These are phyloP conservation scores for Rambutsinella grinnellia DNA, from an alignment of 2,888 invertebrate species.

Conservation along the genomic window DNA sequence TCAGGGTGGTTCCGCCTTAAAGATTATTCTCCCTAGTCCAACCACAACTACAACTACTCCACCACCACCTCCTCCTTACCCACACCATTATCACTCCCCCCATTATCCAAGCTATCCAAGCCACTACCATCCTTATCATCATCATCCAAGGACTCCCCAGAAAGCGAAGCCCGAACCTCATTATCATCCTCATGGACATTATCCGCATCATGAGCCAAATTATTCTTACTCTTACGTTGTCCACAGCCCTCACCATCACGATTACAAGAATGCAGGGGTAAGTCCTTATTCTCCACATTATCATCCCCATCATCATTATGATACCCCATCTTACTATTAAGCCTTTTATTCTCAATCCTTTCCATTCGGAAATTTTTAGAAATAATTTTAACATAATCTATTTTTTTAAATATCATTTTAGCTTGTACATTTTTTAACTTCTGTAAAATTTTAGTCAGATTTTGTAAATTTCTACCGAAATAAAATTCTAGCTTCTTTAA, in stretches of 20 bases:
- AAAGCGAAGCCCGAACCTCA: too few species aligned
- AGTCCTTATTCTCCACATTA: conserved; percentile 33
- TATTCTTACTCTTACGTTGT: conserved; percentile 46
- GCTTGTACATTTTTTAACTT: too few species aligned
- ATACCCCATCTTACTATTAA: conserved; percentile 2
- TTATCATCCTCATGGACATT: conserved; percentile 2
- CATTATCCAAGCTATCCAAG: conserved; percentile 8
- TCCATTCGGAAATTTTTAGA: conserved; percentile 17
- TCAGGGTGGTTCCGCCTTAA: conserved; percentile 28
- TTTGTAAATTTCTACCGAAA: too few species aligned
- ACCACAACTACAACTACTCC: conserved; percentile 41
- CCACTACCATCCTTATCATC: neutral
- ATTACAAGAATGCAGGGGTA: conserved; percentile 46
- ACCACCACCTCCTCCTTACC: conserved; percentile 23
- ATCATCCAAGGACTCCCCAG: neutral
- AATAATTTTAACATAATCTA: neutral
- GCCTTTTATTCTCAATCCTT: neutral
- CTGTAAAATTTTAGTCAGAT: too few species aligned
- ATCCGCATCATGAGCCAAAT: conserved; percentile 17
- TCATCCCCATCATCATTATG: conserved; percentile 2
- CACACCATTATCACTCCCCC: conserved; percentile 13
- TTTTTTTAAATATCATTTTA: neutral
- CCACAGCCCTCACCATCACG: conserved; percentile 37
- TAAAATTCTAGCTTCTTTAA: too few species aligned
- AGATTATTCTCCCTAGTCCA: conserved; percentile 46